These are phyloP conservation scores for Aphelenchoides besseyi DNA, from an alignment of 1,140 invertebrate genomes.

Conservation along the genomic window DNA sequence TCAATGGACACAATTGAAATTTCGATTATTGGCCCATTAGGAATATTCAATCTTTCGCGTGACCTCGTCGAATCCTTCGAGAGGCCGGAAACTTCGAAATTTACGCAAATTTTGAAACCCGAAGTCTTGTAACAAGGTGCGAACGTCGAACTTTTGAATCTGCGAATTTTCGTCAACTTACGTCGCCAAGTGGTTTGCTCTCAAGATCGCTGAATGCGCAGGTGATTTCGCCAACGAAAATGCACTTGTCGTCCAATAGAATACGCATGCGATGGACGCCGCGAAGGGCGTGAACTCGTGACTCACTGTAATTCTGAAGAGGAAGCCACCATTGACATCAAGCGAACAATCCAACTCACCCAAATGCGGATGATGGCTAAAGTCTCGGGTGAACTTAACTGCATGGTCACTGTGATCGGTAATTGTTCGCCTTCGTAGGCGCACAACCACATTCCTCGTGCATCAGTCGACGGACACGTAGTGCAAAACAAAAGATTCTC, in stretches of 20 bases:
- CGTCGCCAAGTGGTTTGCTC: slow-evolving; percentile 34
- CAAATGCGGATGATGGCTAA: slow-evolving; percentile 50
- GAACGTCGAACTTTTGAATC: too few relatives aligned
- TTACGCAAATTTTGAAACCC: too few relatives aligned
- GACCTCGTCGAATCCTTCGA: too few relatives aligned
- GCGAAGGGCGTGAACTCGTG: slow-evolving; percentile 44
- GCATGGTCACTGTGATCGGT: slow-evolving; percentile 35
- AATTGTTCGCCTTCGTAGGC: slow-evolving; percentile 28
- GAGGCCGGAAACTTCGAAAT: too few relatives aligned
- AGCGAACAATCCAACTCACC: slow-evolving; percentile 29
- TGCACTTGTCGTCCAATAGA: slow-evolving; percentile 40
- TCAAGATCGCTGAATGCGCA: slow-evolving; percentile 45
- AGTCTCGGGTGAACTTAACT: slow-evolving; percentile 20
- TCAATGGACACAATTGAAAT: too few relatives aligned
- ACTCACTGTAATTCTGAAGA: slow-evolving; percentile 45
- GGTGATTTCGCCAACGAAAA: slow-evolving; percentile 47
- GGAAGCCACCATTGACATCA: neutral
- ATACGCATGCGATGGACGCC: slow-evolving; percentile 41
- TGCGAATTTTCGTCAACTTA: slow-evolving; percentile 20
- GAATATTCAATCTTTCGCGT: too few relatives aligned
- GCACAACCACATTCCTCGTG: slow-evolving; percentile 43
- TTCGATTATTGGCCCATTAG: too few relatives aligned
- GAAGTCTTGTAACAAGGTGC: too few relatives aligned
- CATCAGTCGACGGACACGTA: slow-evolving; percentile 25
- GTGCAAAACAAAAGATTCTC: slow-evolving; percentile 28